phyloP scores from a whole-genome alignment of 2,888 invertebrate species.

The Operophtera brumata region DNA sequence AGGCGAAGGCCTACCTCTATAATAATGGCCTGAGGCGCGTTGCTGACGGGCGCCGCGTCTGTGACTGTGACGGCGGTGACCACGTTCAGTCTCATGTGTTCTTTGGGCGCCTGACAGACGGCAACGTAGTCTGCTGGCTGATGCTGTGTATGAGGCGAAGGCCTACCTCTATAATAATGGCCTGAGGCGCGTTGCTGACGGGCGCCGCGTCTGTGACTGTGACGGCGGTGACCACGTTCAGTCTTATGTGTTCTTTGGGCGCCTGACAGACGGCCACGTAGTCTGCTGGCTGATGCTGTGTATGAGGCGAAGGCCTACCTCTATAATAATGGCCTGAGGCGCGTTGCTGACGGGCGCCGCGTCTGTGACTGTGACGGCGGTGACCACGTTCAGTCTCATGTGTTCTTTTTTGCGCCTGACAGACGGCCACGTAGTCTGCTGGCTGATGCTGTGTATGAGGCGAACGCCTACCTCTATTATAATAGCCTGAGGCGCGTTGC shows the following conservation, averaged over 20 bases:
- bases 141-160: constrained; percentile 72
- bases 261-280: constrained; percentile 84
- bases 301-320: too few relatives aligned
- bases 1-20: constrained; percentile 94
- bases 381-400: constrained; percentile 81
- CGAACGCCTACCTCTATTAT: constrained; percentile 95
- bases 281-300: constrained; percentile 83
- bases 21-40: constrained; percentile 98
- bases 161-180: constrained; percentile 94
- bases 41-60: constrained; percentile 81
- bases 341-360: constrained; percentile 79
- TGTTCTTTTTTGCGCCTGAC: constrained; percentile 83
- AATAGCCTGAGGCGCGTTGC: constrained; percentile 96
- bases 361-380: constrained; percentile 63
- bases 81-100: constrained; percentile 81
- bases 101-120: constrained; percentile 82
- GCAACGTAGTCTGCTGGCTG: constrained; percentile 85
- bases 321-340: too few relatives aligned
- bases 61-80: constrained; percentile 72
- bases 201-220: constrained; percentile 76
- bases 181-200: constrained; percentile 93
- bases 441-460: constrained; percentile 84
- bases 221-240: constrained; percentile 79
- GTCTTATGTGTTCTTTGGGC: constrained; percentile 79
- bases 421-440: constrained; percentile 83